phyloP scores from a whole-genome alignment of 1,140 invertebrate genomes.

The Drosophila orosa region DNA sequence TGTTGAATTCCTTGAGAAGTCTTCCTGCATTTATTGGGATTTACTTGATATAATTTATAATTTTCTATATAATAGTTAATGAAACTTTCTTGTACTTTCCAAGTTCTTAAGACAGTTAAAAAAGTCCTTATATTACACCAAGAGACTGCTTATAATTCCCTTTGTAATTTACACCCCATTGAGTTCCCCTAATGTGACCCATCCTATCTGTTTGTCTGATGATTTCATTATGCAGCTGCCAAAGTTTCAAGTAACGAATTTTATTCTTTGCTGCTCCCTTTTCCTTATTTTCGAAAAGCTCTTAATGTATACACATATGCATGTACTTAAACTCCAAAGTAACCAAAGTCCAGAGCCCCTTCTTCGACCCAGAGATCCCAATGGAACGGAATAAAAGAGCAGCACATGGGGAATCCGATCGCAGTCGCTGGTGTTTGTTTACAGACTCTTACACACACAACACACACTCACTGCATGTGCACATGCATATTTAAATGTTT shows the following conservation, averaged over 20 bases:
- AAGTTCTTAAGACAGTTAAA: background rate
- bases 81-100: background rate
- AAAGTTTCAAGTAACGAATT: conserved; percentile 60
- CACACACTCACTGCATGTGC: conserved; percentile 10
- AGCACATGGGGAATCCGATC: conserved; percentile 50
- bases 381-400: conserved; percentile 18
- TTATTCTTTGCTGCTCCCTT: conserved; percentile 1
- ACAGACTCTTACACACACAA: conserved; percentile 32
- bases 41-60: background rate
- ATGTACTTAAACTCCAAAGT: conserved; percentile 23
- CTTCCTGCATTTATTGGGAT: no score
- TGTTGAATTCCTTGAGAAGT: background rate
- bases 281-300: conserved; percentile 19
- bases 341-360: conserved; percentile 16
- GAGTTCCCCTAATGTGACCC: conserved; percentile 7
- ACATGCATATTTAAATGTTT: conserved; percentile 57
- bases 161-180: background rate
- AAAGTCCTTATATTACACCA: background rate
- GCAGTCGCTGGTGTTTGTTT: conserved; percentile 51
- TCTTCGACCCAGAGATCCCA: conserved; percentile 22
- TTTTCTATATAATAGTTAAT: background rate
- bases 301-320: conserved; percentile 20
- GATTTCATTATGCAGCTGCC: conserved; percentile 73
- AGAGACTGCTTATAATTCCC: background rate
- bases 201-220: conserved; percentile 21